These are phyloP conservation scores for Sphaerolaimus hirsutus DNA, from an alignment of 2,888 invertebrate genomes.

Conservation along the genomic window DNA sequence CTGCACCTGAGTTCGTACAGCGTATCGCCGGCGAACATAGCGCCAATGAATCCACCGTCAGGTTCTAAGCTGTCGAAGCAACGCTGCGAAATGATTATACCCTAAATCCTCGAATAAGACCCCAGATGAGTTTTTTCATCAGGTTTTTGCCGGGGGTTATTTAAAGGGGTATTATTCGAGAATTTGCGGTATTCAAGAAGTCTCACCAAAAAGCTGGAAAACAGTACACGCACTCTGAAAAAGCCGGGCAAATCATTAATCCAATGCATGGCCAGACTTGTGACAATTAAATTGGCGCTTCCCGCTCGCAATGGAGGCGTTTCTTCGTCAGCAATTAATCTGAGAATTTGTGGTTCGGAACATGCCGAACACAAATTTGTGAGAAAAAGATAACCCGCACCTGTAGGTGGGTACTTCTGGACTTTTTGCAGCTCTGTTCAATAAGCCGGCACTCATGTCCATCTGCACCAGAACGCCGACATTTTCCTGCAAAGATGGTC, in stretches of 20 bases:
- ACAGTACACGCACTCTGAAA: too few species aligned
- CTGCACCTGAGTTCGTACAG: conserved; percentile 65
- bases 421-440: conserved; percentile 10
- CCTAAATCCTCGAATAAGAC: too few species aligned
- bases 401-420: conserved; percentile 12
- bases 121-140: too few species aligned
- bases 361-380: background rate
- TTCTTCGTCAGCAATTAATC: conserved; percentile 65
- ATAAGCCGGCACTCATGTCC: conserved; percentile 18
- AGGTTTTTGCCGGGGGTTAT: too few species aligned
- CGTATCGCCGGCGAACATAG: conserved; percentile 82
- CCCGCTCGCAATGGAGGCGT: conserved; percentile 42
- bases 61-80: too few species aligned
- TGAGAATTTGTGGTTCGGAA: conserved; percentile 17
- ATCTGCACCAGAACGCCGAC: conserved; percentile 14
- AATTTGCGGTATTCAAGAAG: too few species aligned
- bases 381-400: background rate
- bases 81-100: too few species aligned
- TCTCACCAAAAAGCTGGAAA: too few species aligned
- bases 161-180: too few species aligned
- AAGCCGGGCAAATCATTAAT: conserved; percentile 75
- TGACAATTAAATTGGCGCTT: conserved; percentile 61
- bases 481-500: conserved; percentile 8
- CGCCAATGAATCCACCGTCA: conserved; percentile 76
- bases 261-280: conserved; percentile 61